Percentiles rank a stretch among this genome's conserved stretches.
Conservation (phyloP, 2,113 vertebrate species). For the Nibea coibor region DNA sequence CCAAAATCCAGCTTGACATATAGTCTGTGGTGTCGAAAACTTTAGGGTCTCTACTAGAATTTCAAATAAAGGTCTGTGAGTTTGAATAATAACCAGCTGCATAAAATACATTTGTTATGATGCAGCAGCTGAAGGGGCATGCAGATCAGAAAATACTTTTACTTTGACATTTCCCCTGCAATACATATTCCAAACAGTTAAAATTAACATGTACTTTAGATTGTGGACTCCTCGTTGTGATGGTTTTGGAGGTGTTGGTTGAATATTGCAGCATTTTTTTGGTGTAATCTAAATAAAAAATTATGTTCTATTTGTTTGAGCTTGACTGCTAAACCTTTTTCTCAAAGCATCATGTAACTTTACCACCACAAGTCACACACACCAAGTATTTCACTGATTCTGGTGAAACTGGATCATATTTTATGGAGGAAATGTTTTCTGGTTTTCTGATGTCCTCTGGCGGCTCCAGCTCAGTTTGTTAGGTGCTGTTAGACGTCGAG, state of each 20-base stretch:
- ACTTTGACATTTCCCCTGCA: neutral
- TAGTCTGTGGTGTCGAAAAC: neutral
- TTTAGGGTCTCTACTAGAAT: neutral
- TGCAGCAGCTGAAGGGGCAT: constrained; percentile 6
- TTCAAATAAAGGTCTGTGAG: neutral
- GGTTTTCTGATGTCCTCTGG: no score
- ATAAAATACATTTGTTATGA: constrained; percentile 5
- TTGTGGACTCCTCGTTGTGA: neutral
- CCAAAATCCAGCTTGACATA: neutral
- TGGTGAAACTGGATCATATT: no score
- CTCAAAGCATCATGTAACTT: neutral
- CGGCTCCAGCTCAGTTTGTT: no score
- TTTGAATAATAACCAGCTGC: constrained; percentile 12
- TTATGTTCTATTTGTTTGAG: neutral
- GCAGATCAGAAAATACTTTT: neutral
- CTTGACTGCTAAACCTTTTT: neutral
- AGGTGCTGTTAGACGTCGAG: no score
- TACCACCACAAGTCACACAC: no score
- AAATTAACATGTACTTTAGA: neutral
- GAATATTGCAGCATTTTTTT: neutral
- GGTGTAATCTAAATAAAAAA: neutral
- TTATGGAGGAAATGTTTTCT: no score
- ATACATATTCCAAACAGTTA: neutral
- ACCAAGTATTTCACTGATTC: no score
- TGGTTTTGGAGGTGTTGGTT: neutral